phyloP scores from a whole-genome alignment of 1,140 invertebrate species.

The Zaprionus inermis region DNA sequence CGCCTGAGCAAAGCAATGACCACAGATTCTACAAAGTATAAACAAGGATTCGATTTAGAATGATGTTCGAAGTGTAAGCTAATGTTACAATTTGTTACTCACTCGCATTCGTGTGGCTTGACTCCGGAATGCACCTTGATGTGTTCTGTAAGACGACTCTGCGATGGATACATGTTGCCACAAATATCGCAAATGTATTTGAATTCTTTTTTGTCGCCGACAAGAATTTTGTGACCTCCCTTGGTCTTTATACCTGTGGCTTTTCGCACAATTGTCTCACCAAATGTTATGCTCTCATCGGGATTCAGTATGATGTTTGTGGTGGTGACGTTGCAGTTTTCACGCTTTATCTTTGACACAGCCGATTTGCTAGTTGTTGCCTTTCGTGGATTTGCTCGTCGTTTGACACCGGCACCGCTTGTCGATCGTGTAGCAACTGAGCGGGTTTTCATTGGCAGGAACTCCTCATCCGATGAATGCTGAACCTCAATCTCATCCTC shows the following conservation, averaged over 20 bases:
- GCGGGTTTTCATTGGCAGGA: slow-evolving; percentile 40
- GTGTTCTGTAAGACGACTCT: slow-evolving; percentile 79
- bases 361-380: slow-evolving; percentile 18
- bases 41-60: neutral
- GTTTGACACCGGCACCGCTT: slow-evolving; percentile 21
- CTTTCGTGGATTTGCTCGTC: slow-evolving; percentile 43
- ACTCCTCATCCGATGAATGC: slow-evolving; percentile 56
- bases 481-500: slow-evolving; percentile 52
- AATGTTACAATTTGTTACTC: slow-evolving; percentile 30
- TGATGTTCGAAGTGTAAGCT: neutral
- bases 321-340: slow-evolving; percentile 19
- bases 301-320: slow-evolving; percentile 46
- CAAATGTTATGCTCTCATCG: slow-evolving; percentile 55
- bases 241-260: slow-evolving; percentile 63
- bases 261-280: slow-evolving; percentile 52
- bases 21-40: slow-evolving; percentile 65
- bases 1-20: slow-evolving; percentile 75
- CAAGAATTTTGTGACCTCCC: slow-evolving; percentile 66
- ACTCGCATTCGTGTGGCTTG: slow-evolving; percentile 83
- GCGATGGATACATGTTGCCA: slow-evolving; percentile 80
- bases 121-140: slow-evolving; percentile 81
- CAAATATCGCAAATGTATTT: slow-evolving; percentile 82
- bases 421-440: slow-evolving; percentile 19
- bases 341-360: slow-evolving; percentile 34
- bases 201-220: slow-evolving; percentile 72